Conservation (phyloP, 2,113 vertebrate species). For the Hemiprocne comata region DNA sequence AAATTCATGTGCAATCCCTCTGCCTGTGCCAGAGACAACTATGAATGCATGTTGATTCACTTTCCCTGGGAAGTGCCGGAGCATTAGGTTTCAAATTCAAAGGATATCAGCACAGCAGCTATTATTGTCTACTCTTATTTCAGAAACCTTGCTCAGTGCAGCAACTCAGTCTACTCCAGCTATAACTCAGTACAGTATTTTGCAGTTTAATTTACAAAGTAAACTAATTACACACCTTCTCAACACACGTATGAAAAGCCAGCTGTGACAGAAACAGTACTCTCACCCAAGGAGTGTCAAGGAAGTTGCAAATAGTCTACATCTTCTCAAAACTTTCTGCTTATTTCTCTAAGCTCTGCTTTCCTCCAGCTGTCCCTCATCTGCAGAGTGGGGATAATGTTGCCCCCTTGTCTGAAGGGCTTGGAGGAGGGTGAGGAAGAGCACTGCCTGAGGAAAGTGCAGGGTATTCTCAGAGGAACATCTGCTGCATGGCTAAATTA, state of each 20-base stretch:
- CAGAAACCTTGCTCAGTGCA: background rate
- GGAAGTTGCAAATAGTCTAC: background rate
- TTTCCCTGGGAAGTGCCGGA: background rate
- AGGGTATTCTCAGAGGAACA: background rate
- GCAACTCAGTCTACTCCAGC: background rate
- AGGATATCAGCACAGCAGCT: background rate
- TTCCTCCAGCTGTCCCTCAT: slow-evolving; percentile 4
- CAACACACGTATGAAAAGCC: accelerated
- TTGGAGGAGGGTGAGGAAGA: background rate
- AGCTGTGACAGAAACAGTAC: background rate
- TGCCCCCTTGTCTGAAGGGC: background rate
- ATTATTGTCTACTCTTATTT: background rate
- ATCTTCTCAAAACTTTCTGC: background rate
- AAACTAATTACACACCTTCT: background rate
- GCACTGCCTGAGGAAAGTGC: background rate
- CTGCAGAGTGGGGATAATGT: background rate
- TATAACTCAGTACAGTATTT: background rate
- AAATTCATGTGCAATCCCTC: background rate
- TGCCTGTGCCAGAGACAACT: background rate
- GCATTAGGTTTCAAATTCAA: background rate
- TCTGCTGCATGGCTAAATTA: background rate
- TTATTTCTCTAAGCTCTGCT: background rate
- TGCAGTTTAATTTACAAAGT: slow-evolving; percentile 10
- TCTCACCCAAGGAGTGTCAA: background rate
- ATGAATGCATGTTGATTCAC: background rate